phyloP scores from a whole-genome alignment of 2,888 invertebrate species.

The Sipha maydis region DNA sequence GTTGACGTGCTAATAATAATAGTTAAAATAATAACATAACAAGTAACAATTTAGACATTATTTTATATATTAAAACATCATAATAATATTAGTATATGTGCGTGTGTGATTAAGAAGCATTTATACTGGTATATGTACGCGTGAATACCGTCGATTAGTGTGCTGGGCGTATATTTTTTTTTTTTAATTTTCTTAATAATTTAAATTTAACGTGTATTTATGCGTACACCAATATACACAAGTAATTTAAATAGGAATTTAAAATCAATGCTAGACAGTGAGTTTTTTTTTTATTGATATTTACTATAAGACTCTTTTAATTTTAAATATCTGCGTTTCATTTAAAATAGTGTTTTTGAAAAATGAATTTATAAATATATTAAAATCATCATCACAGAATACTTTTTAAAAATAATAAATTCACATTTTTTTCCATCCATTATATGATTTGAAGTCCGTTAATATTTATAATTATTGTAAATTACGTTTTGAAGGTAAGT shows the following conservation, averaged over 20 bases:
- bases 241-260: conserved; percentile 9
- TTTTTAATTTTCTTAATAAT: not conserved
- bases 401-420: no score
- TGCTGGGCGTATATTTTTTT: not conserved
- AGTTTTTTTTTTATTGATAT: not conserved
- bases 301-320: not conserved
- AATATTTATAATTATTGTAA: no score
- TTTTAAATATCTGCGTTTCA: no score
- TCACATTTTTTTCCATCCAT: no score
- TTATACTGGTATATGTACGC: not conserved
- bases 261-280: not conserved
- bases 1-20: not conserved
- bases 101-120: not conserved
- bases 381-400: no score
- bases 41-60: not conserved
- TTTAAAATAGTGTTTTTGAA: no score
- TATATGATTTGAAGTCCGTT: no score
- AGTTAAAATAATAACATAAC: not conserved
- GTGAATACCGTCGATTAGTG: not conserved
- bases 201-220: not conserved
- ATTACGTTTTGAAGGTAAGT: no score
- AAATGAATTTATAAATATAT: no score
- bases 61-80: not conserved
- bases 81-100: not conserved
- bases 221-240: not conserved